Evolutionary conservation across 2,888 invertebrate species (phyloP).

Genomic region (Imbricaverruca yamaguchii): DNA sequence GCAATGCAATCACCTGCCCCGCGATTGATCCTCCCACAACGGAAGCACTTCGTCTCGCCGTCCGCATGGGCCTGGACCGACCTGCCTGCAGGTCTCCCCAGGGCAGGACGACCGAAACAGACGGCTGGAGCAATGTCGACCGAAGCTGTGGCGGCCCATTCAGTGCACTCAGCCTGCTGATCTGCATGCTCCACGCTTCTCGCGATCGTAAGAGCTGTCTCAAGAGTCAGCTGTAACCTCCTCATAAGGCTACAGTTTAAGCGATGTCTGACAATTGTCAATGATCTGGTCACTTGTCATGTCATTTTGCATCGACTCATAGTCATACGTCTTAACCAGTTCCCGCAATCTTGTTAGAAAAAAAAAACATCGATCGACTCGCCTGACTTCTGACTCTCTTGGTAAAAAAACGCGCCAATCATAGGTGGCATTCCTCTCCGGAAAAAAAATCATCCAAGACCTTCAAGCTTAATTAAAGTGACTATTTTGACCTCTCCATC

Average conservation of each 20-base stretch:
- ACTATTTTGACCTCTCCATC: background rate
- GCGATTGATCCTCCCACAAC: background rate
- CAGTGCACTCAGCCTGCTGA: background rate
- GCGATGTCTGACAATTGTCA: background rate
- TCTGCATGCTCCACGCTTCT: background rate
- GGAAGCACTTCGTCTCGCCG: background rate
- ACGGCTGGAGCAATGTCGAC: background rate
- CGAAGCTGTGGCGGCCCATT: background rate
- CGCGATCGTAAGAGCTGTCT: background rate
- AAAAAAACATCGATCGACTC: background rate
- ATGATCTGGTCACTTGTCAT: background rate
- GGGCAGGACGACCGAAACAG: background rate
- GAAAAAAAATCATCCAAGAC: background rate
- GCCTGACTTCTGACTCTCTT: background rate
- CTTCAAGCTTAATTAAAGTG: background rate
- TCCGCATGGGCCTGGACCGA: background rate
- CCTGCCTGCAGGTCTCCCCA: background rate
- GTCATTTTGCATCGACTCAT: background rate
- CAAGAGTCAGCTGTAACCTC: background rate
- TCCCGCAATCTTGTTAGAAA: background rate
- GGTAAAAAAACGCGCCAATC: background rate
- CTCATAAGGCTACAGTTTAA: background rate
- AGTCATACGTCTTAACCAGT: background rate
- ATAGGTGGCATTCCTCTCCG: background rate
- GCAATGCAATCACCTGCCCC: background rate